A percentile compares a stretch with the other conserved stretches of the same genome.
phyloP scores from a whole-genome alignment of 2,113 vertebrate species.

The Psilopogon haemacephalus region DNA sequence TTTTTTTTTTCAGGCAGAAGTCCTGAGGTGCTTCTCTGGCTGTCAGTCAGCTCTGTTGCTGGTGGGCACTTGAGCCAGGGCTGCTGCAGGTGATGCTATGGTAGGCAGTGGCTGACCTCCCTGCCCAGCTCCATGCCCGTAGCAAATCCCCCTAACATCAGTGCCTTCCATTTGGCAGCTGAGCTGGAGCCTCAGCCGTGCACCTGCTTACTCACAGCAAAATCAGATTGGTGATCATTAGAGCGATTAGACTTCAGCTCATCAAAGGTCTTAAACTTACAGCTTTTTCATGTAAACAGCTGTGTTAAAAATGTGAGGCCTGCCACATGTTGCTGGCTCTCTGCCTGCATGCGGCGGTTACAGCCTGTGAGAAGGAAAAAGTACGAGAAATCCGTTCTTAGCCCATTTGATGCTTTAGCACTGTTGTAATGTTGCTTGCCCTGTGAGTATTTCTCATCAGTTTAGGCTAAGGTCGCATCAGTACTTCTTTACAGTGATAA shows the following conservation, averaged over 20 bases:
- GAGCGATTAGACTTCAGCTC: background rate
- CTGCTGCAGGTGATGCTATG: background rate
- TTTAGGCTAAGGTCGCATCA: background rate
- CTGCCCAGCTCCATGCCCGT: background rate
- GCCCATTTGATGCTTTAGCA: conserved; percentile 1
- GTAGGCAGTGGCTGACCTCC: background rate
- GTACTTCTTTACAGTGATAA: background rate
- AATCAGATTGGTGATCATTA: background rate
- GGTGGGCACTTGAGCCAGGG: background rate
- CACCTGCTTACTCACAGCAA: background rate
- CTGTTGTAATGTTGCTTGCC: background rate
- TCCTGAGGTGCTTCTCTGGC: background rate
- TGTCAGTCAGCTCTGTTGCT: background rate
- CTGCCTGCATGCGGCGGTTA: background rate
- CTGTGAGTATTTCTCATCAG: background rate
- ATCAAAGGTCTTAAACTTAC: conserved; percentile 47
- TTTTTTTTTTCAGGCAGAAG: background rate
- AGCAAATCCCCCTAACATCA: background rate
- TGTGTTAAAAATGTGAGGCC: conserved; percentile 8
- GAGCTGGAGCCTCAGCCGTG: fast-evolving
- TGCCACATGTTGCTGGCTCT: conserved; percentile 39
- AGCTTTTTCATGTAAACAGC: background rate
- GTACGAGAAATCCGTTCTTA: background rate
- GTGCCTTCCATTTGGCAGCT: background rate
- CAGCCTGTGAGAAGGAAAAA: background rate